Conservation (phyloP, 2,113 vertebrate genomes). For the Actenoides lindsayi region DNA sequence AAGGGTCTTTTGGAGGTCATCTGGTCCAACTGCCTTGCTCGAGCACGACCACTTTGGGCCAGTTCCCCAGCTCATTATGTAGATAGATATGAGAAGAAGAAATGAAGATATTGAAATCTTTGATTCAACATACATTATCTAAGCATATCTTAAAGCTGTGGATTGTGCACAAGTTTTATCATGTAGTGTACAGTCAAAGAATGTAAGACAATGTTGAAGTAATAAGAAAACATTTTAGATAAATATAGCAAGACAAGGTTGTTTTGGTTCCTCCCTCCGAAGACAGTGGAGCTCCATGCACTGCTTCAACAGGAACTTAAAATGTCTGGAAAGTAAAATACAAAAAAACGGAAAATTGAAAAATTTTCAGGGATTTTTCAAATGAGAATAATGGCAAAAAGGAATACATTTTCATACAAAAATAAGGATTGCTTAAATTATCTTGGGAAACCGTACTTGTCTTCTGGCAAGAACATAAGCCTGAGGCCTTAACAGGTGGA, state of each 20-base stretch:
- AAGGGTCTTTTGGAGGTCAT: not conserved
- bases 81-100: not conserved
- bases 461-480: not conserved
- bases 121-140: not conserved
- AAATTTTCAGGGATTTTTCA: not conserved
- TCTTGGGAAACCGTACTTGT: not conserved
- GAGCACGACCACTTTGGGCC: not conserved
- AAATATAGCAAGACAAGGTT: not conserved
- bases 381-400: not conserved
- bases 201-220: not conserved
- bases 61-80: not conserved
- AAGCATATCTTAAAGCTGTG: not conserved
- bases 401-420: not conserved
- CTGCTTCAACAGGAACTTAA: not conserved
- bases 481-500: not conserved
- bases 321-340: not conserved
- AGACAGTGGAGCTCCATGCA: not conserved
- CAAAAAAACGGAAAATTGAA: not conserved
- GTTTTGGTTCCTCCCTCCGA: not conserved
- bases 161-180: not conserved
- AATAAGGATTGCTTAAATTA: not conserved
- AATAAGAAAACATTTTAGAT: not conserved
- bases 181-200: not conserved
- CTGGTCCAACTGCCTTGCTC: rapidly evolving
- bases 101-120: not conserved